These are phyloP conservation scores for Luperina testacea DNA, from an alignment of 2,888 invertebrate genomes.

Conservation along the genomic window DNA sequence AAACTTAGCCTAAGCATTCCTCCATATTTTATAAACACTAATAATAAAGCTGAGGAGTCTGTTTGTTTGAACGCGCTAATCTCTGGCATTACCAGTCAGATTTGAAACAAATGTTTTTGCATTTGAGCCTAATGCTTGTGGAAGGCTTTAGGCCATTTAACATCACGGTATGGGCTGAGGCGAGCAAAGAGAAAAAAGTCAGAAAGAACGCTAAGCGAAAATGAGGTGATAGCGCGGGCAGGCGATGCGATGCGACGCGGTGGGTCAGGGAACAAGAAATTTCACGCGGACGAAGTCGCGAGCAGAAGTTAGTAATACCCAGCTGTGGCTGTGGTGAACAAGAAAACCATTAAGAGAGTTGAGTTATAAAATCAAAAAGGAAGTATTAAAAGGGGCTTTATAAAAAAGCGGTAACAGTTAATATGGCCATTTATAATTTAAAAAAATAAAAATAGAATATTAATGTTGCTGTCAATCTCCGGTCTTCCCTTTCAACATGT, in stretches of 20 bases:
- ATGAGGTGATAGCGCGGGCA: no score
- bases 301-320: neutral
- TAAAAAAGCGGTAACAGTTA: neutral
- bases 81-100: no score
- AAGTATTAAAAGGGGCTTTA: neutral
- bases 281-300: no score
- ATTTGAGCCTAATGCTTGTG: no score
- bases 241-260: no score
- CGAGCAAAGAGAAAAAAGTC: neutral
- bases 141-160: no score
- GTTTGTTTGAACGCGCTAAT: no score
- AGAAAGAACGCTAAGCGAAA: neutral
- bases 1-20: neutral
- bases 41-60: neutral
- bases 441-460: neutral
- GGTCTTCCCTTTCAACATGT: neutral
- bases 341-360: neutral
- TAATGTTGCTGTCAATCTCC: neutral
- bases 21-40: neutral
- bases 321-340: neutral
- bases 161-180: no score
- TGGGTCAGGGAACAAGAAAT: no score
- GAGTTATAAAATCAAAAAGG: neutral
- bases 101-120: no score
- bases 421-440: neutral